Percentiles rank a stretch among this genome's conserved stretches.
Conservation (phyloP, 2,888 invertebrate species). For the Hemicrepidius hirtus region DNA sequence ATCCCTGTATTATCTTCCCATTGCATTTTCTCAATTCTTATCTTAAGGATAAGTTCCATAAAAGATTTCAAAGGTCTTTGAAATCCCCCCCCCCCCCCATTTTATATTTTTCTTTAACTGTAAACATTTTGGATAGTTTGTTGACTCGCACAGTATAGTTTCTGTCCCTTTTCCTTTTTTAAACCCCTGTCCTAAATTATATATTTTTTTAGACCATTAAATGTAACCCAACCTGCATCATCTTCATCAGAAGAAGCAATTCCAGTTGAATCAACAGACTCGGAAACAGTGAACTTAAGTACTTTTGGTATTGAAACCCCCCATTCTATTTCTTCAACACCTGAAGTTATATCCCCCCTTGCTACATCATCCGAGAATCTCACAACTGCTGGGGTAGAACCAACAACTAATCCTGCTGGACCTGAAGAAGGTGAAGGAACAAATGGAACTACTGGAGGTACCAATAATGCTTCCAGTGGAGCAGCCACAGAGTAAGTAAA, state of each 20-base stretch:
- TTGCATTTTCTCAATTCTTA: no score
- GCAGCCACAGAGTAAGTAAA: conserved; percentile 57
- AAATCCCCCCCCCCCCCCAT: no score
- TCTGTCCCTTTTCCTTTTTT: no score
- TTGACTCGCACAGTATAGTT: no score
- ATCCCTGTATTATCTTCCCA: no score
- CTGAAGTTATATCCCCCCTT: conserved; percentile 62
- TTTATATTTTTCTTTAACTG: no score
- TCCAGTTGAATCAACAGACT: not conserved
- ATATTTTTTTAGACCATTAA: conserved; percentile 30
- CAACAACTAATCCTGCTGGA: conserved; percentile 26
- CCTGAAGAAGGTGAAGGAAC: conserved; percentile 36
- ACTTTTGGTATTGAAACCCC: conserved; percentile 51
- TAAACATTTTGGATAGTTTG: no score
- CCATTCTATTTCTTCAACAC: conserved; percentile 62
- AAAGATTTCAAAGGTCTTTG: no score
- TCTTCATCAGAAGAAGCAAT: conserved; percentile 4
- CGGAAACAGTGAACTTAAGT: not conserved
- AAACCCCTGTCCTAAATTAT: no score
- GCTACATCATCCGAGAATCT: conserved; percentile 64
- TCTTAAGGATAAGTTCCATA: no score
- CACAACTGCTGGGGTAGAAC: conserved; percentile 56
- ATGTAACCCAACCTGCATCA: conserved; percentile 26
- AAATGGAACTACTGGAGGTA: conserved; percentile 32
- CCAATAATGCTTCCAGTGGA: not conserved